A percentile compares a stretch with the other conserved stretches of the same genome.
Evolutionary conservation across 2,113 vertebrate species (phyloP).

Genomic region (Vulpes lagopus): DNA sequence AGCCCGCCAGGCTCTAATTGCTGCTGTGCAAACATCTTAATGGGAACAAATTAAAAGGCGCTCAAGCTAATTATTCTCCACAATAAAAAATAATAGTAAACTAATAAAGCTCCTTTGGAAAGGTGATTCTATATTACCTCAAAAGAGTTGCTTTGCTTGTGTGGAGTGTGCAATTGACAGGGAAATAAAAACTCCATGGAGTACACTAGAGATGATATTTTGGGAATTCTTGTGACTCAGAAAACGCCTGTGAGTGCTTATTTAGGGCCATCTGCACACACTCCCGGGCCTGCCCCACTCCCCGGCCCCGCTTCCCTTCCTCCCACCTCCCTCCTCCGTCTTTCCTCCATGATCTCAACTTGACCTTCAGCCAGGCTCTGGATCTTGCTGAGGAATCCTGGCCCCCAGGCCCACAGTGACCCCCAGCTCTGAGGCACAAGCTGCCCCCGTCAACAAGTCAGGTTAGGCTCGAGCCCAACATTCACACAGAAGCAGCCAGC

Average conservation of each 20-base stretch:
- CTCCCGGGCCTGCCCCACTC: accelerated
- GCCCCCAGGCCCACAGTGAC: neutral
- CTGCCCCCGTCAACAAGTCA: neutral
- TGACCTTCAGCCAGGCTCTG: neutral
- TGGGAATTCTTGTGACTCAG: neutral
- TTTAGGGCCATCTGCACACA: neutral
- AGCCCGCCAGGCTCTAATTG: neutral
- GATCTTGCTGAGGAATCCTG: accelerated
- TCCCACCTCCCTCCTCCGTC: neutral
- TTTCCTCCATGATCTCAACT: neutral
- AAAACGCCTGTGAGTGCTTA: neutral
- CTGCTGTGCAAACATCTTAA: constrained; percentile 46
- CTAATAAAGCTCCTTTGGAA: constrained; percentile 12
- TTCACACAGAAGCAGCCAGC: constrained; percentile 61
- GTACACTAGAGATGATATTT: neutral
- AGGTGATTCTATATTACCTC: neutral
- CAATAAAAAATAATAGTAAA: constrained; percentile 44
- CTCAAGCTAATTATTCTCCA: constrained; percentile 60
- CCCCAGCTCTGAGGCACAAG: accelerated
- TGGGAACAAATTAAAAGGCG: constrained; percentile 65
- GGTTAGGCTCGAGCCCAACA: neutral
- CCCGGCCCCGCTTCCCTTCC: neutral
- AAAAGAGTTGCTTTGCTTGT: neutral
- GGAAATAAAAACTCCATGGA: constrained; percentile 47
- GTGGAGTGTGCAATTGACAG: neutral